phyloP scores from a whole-genome alignment of 2,888 invertebrate species.

The Calameuta idolon region DNA sequence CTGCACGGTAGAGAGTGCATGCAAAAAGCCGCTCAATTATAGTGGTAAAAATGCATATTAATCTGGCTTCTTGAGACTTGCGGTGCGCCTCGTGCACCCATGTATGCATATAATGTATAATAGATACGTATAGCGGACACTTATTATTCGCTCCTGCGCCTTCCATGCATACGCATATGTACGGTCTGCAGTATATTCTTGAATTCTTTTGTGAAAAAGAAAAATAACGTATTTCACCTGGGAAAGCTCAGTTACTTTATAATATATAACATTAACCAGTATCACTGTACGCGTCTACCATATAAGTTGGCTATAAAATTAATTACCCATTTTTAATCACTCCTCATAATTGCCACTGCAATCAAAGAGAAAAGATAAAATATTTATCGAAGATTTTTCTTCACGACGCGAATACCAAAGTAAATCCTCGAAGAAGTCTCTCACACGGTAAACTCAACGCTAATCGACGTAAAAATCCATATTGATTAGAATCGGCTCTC shows the following conservation, averaged over 20 bases:
- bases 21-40: constrained; percentile 10
- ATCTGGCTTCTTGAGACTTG: neutral
- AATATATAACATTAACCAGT: neutral
- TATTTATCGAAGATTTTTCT: neutral
- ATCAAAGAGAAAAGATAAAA: neutral
- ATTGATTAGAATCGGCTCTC: neutral
- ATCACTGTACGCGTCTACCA: neutral
- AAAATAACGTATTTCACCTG: neutral
- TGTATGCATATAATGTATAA: neutral
- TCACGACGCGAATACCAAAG: neutral
- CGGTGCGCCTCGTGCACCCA: neutral
- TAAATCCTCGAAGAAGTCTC: neutral
- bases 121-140: neutral
- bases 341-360: neutral
- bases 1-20: constrained; percentile 10
- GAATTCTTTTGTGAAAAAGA: neutral
- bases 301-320: neutral
- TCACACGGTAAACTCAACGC: neutral
- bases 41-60: constrained; percentile 4
- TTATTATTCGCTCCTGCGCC: neutral
- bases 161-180: neutral
- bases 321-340: neutral
- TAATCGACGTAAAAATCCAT: neutral
- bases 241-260: neutral
- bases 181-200: neutral